These are phyloP conservation scores for Podocnemis expansa DNA, from an alignment of 2,113 vertebrate species.

Conservation along the genomic window DNA sequence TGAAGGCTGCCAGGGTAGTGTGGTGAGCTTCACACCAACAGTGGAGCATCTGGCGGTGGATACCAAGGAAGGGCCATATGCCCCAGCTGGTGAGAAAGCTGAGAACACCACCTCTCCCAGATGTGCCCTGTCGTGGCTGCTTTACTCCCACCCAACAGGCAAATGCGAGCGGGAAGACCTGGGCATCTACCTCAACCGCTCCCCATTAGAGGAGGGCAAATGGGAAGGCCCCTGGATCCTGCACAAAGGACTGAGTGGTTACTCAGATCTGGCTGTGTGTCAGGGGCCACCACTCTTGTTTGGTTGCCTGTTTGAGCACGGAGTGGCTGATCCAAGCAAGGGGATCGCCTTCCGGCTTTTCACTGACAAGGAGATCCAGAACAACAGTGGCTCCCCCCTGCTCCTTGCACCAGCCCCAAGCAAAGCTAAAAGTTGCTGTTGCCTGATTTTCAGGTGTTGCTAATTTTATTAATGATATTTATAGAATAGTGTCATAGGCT, in stretches of 20 bases:
- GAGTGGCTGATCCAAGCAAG: conserved; percentile 40
- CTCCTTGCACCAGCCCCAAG: too few relatives aligned
- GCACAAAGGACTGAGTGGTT: conserved; percentile 85
- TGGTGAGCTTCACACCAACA: conserved; percentile 83
- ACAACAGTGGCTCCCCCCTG: background rate
- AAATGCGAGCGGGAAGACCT: conserved; percentile 78
- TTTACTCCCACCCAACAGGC: conserved; percentile 89
- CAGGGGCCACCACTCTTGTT: conserved; percentile 76
- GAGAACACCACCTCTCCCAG: too few relatives aligned
- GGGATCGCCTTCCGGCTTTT: conserved; percentile 77
- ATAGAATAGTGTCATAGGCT: too few relatives aligned
- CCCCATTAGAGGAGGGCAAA: conserved; percentile 68
- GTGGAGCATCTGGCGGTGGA: too few relatives aligned
- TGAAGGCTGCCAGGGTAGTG: conserved; percentile 90
- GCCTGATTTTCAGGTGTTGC: too few relatives aligned
- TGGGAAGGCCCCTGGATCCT: conserved; percentile 87
- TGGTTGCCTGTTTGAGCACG: conserved; percentile 89
- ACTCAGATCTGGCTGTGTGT: conserved; percentile 88
- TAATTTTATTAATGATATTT: too few relatives aligned
- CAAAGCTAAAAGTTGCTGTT: too few relatives aligned
- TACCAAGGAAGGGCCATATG: too few relatives aligned
- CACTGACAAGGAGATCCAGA: conserved; percentile 28
- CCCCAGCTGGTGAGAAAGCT: too few relatives aligned
- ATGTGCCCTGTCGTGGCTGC: conserved; percentile 75
- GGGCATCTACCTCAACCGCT: conserved; percentile 87